Evolutionary conservation across 2,888 invertebrate species (phyloP).

Genomic region (Diarsia mendica): DNA sequence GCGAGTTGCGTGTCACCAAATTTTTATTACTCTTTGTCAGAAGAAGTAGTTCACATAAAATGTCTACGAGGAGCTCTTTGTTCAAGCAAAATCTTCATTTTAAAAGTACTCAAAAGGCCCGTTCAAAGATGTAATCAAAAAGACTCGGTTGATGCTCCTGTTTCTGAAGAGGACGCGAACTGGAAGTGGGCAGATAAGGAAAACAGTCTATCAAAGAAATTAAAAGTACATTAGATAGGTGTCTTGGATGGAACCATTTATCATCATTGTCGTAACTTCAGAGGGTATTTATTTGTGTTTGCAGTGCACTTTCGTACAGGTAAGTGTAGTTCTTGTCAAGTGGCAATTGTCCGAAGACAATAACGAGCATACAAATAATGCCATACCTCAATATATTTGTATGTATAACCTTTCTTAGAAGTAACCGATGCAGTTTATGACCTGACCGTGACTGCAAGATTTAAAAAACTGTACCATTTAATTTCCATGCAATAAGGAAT

Average conservation of each 20-base stretch:
- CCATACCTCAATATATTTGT: background rate
- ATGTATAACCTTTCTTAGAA: background rate
- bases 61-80: conserved; percentile 33
- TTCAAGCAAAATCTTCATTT: conserved; percentile 50
- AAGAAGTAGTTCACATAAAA: conserved; percentile 42
- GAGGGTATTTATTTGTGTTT: background rate
- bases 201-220: conserved; percentile 65
- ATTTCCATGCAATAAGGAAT: conserved; percentile 70
- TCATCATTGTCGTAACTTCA: conserved; percentile 21
- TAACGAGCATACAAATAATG: background rate
- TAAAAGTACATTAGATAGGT: conserved; percentile 61
- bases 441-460: conserved; percentile 20
- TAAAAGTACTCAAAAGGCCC: conserved; percentile 51
- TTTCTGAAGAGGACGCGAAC: conserved; percentile 64
- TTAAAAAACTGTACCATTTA: conserved; percentile 59
- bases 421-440: background rate
- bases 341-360: background rate
- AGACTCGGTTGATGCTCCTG: conserved; percentile 59
- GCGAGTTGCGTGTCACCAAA: conserved; percentile 28
- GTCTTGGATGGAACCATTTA: conserved; percentile 40
- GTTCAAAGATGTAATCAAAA: conserved; percentile 63
- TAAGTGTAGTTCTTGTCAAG: background rate
- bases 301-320: background rate
- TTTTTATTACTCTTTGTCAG: conserved; percentile 30
- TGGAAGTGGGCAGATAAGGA: conserved; percentile 66